Percentiles rank a stretch among this genome's conserved stretches.
Evolutionary conservation across 2,113 vertebrate genomes (phyloP).

Genomic region (Rutilus rutilus): DNA sequence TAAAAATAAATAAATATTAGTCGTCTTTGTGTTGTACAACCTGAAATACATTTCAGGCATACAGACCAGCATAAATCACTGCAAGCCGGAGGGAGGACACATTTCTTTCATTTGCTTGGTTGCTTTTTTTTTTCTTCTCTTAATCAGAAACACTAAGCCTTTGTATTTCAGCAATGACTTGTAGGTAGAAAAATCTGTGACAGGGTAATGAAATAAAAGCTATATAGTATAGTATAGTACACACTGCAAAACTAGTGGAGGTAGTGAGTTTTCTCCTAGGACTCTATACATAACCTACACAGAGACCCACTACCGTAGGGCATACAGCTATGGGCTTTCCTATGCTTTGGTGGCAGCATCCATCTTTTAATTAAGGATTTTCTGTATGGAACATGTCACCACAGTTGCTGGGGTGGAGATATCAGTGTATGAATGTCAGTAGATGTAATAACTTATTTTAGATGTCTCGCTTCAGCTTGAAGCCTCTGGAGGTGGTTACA

Average conservation of each 20-base stretch:
- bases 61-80: conserved; percentile 33
- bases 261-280: neutral
- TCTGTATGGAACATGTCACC: neutral
- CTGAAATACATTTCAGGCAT: conserved; percentile 39
- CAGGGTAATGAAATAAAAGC: neutral
- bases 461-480: neutral
- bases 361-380: neutral
- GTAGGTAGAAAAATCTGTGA: neutral
- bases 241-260: neutral
- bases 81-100: neutral
- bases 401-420: neutral
- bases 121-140: neutral
- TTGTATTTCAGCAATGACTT: neutral
- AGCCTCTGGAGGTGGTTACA: neutral
- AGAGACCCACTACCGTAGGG: neutral
- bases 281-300: neutral
- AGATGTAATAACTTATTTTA: neutral
- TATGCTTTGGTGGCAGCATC: neutral
- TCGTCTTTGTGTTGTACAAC: conserved; percentile 42
- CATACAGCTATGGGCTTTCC: neutral
- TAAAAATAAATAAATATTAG: conserved; percentile 40
- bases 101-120: neutral
- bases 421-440: neutral
- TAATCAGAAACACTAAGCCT: neutral
- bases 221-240: neutral